Conservation (phyloP, 2,888 invertebrate species). For the Himalopsyche japonica region DNA sequence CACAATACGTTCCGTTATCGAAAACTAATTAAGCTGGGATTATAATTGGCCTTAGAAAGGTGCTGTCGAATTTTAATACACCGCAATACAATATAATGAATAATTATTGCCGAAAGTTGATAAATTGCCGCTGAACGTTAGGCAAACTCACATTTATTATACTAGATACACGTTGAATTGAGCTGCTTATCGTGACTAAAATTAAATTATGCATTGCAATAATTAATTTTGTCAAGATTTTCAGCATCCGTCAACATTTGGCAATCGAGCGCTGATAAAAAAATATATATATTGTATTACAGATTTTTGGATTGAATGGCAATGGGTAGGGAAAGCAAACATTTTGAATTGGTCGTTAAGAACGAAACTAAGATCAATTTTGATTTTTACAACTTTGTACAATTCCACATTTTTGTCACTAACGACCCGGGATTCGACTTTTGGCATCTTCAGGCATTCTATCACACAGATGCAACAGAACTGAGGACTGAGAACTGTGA, state of each 20-base stretch:
- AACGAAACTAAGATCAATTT: too few species aligned
- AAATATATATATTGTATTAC: too few species aligned
- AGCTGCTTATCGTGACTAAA: not conserved
- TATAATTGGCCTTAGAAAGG: not conserved
- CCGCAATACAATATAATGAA: not conserved
- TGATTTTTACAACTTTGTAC: too few species aligned
- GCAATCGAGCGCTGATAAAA: not conserved
- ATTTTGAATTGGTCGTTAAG: too few species aligned
- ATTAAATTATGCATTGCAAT: not conserved
- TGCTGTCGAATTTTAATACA: not conserved
- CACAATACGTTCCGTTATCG: not conserved
- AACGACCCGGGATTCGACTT: too few species aligned
- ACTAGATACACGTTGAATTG: not conserved
- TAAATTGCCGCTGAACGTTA: not conserved
- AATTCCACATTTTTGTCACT: too few species aligned
- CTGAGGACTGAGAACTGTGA: too few species aligned
- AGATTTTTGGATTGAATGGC: too few species aligned
- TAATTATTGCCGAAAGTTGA: not conserved
- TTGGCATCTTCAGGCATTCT: too few species aligned
- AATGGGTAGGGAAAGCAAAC: too few species aligned
- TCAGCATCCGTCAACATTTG: not conserved
- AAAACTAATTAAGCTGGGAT: not conserved
- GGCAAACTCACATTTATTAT: not conserved
- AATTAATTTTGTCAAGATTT: not conserved
- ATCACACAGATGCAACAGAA: too few species aligned